Base-by-base conservation (phyloP, 1,140 invertebrate genomes). In the Spodoptera litura region DNA sequence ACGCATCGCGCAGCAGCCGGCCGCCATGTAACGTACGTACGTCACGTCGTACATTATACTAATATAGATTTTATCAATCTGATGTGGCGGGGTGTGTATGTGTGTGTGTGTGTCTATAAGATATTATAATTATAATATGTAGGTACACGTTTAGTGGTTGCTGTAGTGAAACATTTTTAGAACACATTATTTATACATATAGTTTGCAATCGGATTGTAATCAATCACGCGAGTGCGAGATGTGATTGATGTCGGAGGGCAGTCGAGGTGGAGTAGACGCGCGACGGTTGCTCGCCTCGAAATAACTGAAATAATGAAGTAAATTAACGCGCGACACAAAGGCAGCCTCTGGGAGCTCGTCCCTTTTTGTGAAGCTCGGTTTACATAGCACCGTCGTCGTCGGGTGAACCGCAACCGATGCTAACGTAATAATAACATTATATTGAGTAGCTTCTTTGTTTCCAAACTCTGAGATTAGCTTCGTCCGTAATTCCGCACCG, bases 301-400 rank as follows among this genome's bases (percentile, higher is more conserved):
- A 72, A 44, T 72, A 72, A 72, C 27, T 72, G 8, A 56, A 44
- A 44, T 38, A n/a, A 44, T 58, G 70, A 56, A 72, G 70, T 72
- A 72, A 72, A 72, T 58, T 72, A 72, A 55, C 35, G 11, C 52
- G 31, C 68, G 68, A 20, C 70, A 72, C 70, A 72, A 72, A 72
- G 70, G 70, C 53, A 11, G 53, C 70, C 53, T 52, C 53, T 55
- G 68, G 68, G 68, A 44, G 8, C 10, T n/a, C 52, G 52, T 13
- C 51, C 68, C 25, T 55, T 71, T 71, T 20, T 10, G 38, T 8
- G 59, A 27, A 35, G 61, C 35, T 20, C 61, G 58, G 27, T 20
- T 11, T 13, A 31, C 35, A n/a, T 44, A n/a, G 9, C 53, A 31
- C 13, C 53, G 51, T 0, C 68, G 20, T 27, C 64, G 20, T 1